These are phyloP conservation scores for Pelecanoides urinatrix DNA, from an alignment of 2,113 vertebrate genomes.

Conservation along the genomic window DNA sequence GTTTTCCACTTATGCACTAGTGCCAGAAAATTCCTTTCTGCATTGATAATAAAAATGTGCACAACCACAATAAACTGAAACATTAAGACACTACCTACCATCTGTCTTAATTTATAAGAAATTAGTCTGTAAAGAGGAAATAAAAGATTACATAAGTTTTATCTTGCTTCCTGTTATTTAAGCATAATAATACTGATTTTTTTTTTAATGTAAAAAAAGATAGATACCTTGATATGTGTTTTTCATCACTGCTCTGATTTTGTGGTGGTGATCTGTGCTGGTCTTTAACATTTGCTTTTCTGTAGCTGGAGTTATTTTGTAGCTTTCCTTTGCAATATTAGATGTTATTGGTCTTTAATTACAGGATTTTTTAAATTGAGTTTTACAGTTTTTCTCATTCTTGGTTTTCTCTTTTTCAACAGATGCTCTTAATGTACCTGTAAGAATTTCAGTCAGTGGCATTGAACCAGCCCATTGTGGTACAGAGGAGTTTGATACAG, in stretches of 20 bases:
- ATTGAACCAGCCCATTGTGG: conserved; percentile 59
- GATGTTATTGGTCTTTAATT: neutral
- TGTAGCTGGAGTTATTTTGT: neutral
- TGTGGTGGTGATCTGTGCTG: neutral
- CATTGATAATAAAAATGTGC: neutral
- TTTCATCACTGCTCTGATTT: neutral
- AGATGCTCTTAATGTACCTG: conserved; percentile 81
- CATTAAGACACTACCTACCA: neutral
- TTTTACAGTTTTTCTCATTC: neutral
- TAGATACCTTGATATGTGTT: neutral
- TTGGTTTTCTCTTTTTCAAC: conserved; percentile 49
- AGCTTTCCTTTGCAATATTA: neutral
- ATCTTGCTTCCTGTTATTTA: neutral
- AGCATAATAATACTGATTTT: neutral
- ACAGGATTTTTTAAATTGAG: neutral
- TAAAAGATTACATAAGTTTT: neutral
- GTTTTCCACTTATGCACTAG: neutral
- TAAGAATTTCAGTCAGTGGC: conserved; percentile 78
- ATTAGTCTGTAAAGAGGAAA: neutral
- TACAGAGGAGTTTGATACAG: conserved; percentile 74
- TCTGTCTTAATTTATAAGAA: neutral
- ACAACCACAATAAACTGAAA: neutral
- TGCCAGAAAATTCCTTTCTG: conserved; percentile 1
- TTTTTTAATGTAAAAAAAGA: neutral
- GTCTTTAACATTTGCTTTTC: neutral